Evolutionary conservation across 2,888 invertebrate genomes (phyloP).

Genomic region (Pteria penguin): DNA sequence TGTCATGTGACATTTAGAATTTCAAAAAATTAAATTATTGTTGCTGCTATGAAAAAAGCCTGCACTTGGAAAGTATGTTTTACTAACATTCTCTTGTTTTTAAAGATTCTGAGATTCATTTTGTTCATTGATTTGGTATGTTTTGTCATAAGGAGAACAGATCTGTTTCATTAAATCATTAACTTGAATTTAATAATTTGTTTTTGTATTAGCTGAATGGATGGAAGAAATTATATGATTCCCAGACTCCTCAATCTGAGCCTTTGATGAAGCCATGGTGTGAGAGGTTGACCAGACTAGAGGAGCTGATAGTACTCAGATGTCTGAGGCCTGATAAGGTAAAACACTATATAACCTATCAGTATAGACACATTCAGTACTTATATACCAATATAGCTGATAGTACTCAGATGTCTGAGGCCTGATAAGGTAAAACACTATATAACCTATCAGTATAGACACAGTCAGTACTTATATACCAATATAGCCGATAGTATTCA

Average conservation of each 20-base stretch:
- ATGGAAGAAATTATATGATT: conserved; percentile 91
- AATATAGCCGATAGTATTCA: background rate
- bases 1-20: too few relatives aligned
- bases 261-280: conserved; percentile 86
- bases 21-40: too few relatives aligned
- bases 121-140: too few relatives aligned
- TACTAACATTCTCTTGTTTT: too few relatives aligned
- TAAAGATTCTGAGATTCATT: too few relatives aligned
- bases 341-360: background rate
- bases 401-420: background rate
- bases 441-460: background rate
- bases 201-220: conserved; percentile 64
- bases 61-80: too few relatives aligned
- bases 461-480: background rate
- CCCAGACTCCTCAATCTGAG: conserved; percentile 86
- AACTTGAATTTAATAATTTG: too few relatives aligned
- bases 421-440: background rate
- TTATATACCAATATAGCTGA: background rate
- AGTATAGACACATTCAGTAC: background rate
- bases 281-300: conserved; percentile 83
- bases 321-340: conserved; percentile 79
- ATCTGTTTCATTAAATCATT: too few relatives aligned
- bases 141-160: too few relatives aligned
- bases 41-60: too few relatives aligned
- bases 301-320: conserved; percentile 83